Conservation (phyloP, 2,888 invertebrate species). For the Hypercompe scribonia region DNA sequence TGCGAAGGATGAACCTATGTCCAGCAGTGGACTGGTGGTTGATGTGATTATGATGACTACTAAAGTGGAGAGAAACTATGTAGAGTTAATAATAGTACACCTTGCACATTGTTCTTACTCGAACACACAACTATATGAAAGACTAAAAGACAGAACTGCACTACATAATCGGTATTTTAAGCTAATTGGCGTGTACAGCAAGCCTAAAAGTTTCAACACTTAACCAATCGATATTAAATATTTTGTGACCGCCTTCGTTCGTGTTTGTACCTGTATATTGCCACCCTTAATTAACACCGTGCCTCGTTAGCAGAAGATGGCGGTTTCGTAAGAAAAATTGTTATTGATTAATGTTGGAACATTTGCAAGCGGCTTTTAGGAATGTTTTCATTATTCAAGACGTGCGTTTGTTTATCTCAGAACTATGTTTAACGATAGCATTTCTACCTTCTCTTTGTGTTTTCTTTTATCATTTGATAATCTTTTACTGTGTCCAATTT, state of each 20-base stretch:
- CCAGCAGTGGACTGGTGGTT: too few relatives aligned
- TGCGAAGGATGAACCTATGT: too few relatives aligned
- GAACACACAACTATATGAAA: too few relatives aligned
- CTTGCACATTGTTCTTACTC: too few relatives aligned
- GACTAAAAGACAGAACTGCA: too few relatives aligned
- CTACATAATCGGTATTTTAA: not conserved
- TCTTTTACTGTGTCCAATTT: too few relatives aligned
- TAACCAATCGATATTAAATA: not conserved
- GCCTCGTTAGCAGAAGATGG: conserved; percentile 22
- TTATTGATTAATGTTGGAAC: conserved; percentile 22
- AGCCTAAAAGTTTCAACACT: not conserved
- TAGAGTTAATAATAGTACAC: too few relatives aligned
- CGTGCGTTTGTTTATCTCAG: not conserved
- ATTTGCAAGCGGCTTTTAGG: not conserved
- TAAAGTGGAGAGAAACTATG: too few relatives aligned
- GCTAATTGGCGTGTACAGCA: not conserved
- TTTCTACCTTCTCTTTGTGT: not conserved
- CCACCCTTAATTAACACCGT: conserved; percentile 34
- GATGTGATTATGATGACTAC: too few relatives aligned
- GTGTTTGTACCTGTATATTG: conserved; percentile 34
- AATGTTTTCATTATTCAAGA: not conserved
- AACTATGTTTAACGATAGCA: not conserved
- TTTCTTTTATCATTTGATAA: not conserved
- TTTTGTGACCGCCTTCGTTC: conserved; percentile 17
- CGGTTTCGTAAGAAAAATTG: conserved; percentile 15